Base-by-base conservation (phyloP, 2,888 invertebrate species). In the Gandaritis pyraliata region DNA sequence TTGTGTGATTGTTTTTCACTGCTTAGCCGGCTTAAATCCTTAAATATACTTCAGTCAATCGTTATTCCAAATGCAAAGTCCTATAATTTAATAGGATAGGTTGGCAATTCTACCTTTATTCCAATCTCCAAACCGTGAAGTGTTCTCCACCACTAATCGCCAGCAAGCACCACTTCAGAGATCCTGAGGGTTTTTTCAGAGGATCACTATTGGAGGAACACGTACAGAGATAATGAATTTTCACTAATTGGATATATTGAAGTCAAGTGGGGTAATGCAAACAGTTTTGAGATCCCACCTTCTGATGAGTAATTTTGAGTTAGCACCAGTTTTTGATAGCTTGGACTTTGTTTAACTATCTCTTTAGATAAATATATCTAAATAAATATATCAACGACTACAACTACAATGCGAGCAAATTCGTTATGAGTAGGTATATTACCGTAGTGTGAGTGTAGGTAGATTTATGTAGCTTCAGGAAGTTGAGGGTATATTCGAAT, bases 141-240 rank as follows among this genome's bases (percentile, higher is more conserved):
- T 71, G 81, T 74, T 61, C 87, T 89, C 76, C 80, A 83, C 76
- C 81, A 82, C 84, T 88, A 90, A 90, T 88, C 87, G 86, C 75
- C 80, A 76, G 79, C 82, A 77, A 90, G 88, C 75, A 81, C 83
- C 85, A 74, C 86, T 86, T 77, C 76, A 77, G 80, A 75, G 82
- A 81, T 78, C 74, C 80, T 77, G 76, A 89, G 87, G 85, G 89
- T 86, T 86, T 87, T 87, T 89, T 85, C 82, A 68, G 76, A 77
- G 79, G 86, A 85, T 86, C 86, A 84, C 86, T 86, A 86, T 85
- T 84, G 63, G 77, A 80, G 82, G 82, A 86, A 88, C 86, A 89
- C 63, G 63, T 58, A 55, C 84, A 77, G 72, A 78, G 86, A 84
- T 88, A 88, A 88, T 89, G 83, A 88, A 86, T 86, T 86, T 78